Evolutionary conservation across 30 jellyfish, hydroid and myxozoan genomes (phyloP).

Genomic region (Haliclystus octoradiatus): DNA sequence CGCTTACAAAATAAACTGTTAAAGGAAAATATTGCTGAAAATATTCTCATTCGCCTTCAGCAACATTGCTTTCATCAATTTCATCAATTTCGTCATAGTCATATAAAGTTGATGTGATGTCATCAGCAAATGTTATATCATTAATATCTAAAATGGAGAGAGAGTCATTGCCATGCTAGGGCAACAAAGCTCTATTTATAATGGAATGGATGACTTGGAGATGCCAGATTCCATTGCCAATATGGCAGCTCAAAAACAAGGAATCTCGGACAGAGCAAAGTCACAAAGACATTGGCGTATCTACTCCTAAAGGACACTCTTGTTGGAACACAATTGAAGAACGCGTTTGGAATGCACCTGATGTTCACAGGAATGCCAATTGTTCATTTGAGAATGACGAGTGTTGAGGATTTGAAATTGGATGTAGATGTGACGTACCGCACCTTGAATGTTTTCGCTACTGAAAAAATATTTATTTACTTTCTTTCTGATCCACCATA

Average conservation of each 20-base stretch:
- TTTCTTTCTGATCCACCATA: constrained; percentile 39
- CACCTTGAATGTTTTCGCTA: constrained; percentile 17
- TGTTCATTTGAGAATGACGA: constrained; percentile 26
- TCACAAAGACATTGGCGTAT: constrained; percentile 34
- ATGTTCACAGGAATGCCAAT: constrained; percentile 21
- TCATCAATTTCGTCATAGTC: background rate
- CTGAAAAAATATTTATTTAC: constrained; percentile 1
- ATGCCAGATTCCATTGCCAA: constrained; percentile 35
- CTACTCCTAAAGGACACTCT: constrained; percentile 29
- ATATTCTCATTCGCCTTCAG: no score
- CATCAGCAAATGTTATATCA: no score
- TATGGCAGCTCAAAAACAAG: constrained; percentile 19
- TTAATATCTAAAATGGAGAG: no score
- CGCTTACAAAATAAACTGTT: constrained; percentile 7
- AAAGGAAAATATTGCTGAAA: background rate
- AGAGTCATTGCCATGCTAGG: no score
- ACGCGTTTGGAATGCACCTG: constrained; percentile 59
- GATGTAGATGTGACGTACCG: constrained; percentile 19
- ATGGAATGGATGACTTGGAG: constrained; percentile 30
- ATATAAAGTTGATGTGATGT: no score
- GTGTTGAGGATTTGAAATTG: constrained; percentile 4
- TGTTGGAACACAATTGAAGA: constrained; percentile 14
- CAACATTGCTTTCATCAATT: no score
- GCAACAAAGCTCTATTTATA: constrained; percentile 13
- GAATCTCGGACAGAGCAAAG: constrained; percentile 24